Evolutionary conservation across 2,797 vertebrate species (phyloP), one percentile per base, ranked within the genome.

Genomic region (Sebastes glaucus): DNA sequence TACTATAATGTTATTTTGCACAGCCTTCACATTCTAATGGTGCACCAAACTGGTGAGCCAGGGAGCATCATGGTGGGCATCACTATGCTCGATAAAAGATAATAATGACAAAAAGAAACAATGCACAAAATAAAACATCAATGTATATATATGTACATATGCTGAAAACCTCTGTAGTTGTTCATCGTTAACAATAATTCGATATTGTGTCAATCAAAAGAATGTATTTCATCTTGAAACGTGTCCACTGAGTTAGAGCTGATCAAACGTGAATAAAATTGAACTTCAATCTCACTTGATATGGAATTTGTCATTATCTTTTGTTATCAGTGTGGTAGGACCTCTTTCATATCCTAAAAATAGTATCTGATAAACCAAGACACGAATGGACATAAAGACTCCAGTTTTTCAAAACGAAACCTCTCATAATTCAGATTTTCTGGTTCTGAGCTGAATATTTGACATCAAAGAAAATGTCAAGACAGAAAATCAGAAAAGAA

Each of bases 381-480:
- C 28, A 33, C 8, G 9, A 27, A 7, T 20, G 22, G 61, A 72
- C 35, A 23, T 56, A 10, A 22, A 22, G 20, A 32, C 33, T 73
- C 16, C 11, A 52, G 23, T 18, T 75, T 69, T 83, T 18, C 23
- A 28, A 56, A 80, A 74, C 5, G 0, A 42, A 69, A 75, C 22
- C 7, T 30, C 42, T 62, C 11, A 4, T 22, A 57, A 23, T 35
- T 70, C 57, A 2, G 62, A 62, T 52, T 60, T 28, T 74, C 72
- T 38, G 33, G 22, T 38, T 38, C 23, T 69, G 69, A 79, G 74
- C 59, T 20, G 61, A 79, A 79, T 74, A 71, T 85, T 84, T 63
- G 18, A 86, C 64, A 75, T 80, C 11, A 80, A 73, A 83, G 16
- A 68, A 49, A 74, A 77, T 7, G 22, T 18, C 56, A 72, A 77